phyloP scores from a whole-genome alignment of 2,113 vertebrate genomes.

The Montifringilla adamsi region DNA sequence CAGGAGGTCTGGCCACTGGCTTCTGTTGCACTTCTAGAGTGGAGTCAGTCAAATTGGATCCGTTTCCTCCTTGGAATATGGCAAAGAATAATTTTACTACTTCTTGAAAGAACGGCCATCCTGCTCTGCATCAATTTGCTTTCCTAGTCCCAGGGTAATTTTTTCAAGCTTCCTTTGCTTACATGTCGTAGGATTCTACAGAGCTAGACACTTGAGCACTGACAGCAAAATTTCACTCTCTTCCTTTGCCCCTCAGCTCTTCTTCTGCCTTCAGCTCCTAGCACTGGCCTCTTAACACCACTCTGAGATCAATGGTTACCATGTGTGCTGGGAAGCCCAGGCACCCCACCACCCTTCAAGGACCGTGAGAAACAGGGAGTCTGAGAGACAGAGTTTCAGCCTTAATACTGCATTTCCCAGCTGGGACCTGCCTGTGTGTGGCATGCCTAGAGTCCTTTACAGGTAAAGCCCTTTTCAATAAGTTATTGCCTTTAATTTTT shows the following conservation, averaged over 20 bases:
- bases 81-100: not conserved
- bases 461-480: not conserved
- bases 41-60: not conserved
- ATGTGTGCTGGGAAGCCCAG: not conserved
- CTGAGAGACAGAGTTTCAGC: not conserved
- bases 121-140: not conserved
- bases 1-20: not conserved
- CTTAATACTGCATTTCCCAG: not conserved
- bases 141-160: not conserved
- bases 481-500: not conserved
- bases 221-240: not conserved
- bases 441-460: not conserved
- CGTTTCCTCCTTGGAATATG: not conserved
- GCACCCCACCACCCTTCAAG: not conserved
- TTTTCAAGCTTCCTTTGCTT: not conserved
- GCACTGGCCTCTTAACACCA: not conserved
- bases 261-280: not conserved
- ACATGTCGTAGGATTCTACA: not conserved
- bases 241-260: not conserved
- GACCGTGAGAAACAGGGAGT: not conserved
- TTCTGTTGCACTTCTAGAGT: not conserved
- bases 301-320: not conserved
- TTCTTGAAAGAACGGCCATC: not conserved
- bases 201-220: not conserved
- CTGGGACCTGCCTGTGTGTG: not conserved